Base-by-base conservation (phyloP, 2,113 vertebrate genomes). In the Ancistrus triradiatus region DNA sequence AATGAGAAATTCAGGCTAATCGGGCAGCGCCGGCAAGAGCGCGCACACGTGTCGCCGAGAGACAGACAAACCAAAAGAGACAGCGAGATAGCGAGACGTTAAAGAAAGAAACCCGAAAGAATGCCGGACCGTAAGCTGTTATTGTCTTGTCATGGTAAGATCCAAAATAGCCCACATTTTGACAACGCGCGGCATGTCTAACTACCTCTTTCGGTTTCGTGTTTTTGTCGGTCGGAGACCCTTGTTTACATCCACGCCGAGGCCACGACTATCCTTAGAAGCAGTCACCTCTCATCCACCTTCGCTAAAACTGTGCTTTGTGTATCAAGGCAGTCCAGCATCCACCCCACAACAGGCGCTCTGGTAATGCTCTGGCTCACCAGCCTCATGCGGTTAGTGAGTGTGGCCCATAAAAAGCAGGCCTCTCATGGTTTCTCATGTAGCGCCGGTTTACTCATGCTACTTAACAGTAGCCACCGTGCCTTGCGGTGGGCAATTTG, bases 1-100 rank as follows among this genome's bases (percentile, higher is more conserved):
- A 87, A 86, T 86, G 83, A 83, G 81, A 84, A 81, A 81, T 77
- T 84, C 73, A 79, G 74, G 66, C 56, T 81, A 85, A 82, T 77
- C 73, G 75, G 66, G 46, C 58, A 46, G 21, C 63, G 78, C 69
- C 64, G 81, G 62, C 2, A 17, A 63, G 22, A 46, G 47, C 3
- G 28, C 44, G 17, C 31, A 31, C 55, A 31, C 68, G 78, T n/a
- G 71, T 38, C 48, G n/a, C 66, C 7, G 25, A 5, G 38, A 27
- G 27, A 35, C 19, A 48, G 35, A 44, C 25, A 7, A 27, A 50
- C 10, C 1, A 46, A 22, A 63, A 43, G 42, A 48, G 27, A 52
- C n/a, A 42, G 57, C 64, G 59, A 74, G 43, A 78, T 28, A 55
- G 6, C 8, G n/a, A n/a, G n/a, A n/a, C n/a, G n/a, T n/a, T n/a